A percentile compares a stretch with the other conserved stretches of the same genome.
These are phyloP conservation scores for Epinephelus coioides DNA, from an alignment of 2,797 vertebrate species.

Conservation along the genomic window DNA sequence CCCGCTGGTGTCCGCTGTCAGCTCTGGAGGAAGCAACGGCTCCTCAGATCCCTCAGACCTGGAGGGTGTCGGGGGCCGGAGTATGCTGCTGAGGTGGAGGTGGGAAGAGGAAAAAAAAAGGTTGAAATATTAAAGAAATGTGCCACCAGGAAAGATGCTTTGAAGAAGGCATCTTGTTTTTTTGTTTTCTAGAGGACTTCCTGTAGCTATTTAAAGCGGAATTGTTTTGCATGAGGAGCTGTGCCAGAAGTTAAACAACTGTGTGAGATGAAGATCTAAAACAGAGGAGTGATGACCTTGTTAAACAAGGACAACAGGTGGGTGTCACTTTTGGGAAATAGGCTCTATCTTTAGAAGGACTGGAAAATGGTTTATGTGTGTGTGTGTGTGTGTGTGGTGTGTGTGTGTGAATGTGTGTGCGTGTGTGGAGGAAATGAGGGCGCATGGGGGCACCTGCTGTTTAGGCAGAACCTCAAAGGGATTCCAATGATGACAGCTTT, in stretches of 20 bases:
- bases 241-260: slow-evolving; percentile 10
- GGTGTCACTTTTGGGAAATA: slow-evolving; percentile 58
- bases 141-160: neutral
- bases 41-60: slow-evolving; percentile 60
- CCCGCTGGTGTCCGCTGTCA: slow-evolving; percentile 40
- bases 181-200: slow-evolving; percentile 3
- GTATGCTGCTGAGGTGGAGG: slow-evolving; percentile 81
- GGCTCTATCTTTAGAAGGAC: slow-evolving; percentile 74
- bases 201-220: neutral
- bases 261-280: slow-evolving; percentile 35
- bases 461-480: slow-evolving; percentile 83
- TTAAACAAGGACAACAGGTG: slow-evolving; percentile 64
- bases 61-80: slow-evolving; percentile 68
- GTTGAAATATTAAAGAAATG: neutral
- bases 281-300: slow-evolving; percentile 41
- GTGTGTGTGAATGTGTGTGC: slow-evolving; percentile 2
- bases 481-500: slow-evolving; percentile 82
- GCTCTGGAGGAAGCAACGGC: slow-evolving; percentile 40
- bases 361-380: slow-evolving; percentile 52
- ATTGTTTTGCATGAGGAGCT: slow-evolving; percentile 1
- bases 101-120: neutral
- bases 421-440: slow-evolving; percentile 71
- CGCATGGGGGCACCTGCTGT: slow-evolving; percentile 76
- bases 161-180: neutral
- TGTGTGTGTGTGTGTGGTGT: slow-evolving; percentile 12